These are phyloP conservation scores for Cariama cristata DNA, from an alignment of 2,113 vertebrate species.

Conservation along the genomic window DNA sequence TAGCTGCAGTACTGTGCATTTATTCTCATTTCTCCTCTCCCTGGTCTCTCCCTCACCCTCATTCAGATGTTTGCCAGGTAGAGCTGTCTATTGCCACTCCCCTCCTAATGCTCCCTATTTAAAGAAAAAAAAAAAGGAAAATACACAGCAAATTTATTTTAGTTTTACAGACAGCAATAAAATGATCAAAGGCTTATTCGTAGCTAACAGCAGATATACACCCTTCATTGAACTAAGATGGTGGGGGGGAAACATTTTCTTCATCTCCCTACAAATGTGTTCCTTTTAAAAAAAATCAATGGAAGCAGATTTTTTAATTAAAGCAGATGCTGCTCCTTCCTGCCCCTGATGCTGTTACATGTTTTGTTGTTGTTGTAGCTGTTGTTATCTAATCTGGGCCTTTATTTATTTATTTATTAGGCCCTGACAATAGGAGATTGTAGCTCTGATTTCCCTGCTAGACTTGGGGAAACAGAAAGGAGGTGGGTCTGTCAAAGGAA, in stretches of 20 bases:
- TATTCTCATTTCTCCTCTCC: neutral
- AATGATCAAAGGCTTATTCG: slow-evolving; percentile 71
- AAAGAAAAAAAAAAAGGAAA: neutral
- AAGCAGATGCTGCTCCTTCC: slow-evolving; percentile 50
- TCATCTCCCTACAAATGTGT: slow-evolving; percentile 38
- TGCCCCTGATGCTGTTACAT: slow-evolving; percentile 22
- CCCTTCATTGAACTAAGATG: slow-evolving; percentile 24
- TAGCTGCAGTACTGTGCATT: neutral
- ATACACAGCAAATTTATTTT: slow-evolving; percentile 19
- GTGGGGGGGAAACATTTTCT: neutral
- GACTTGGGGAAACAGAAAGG: neutral
- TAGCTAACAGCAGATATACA: neutral
- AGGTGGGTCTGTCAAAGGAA: neutral
- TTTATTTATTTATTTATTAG: slow-evolving; percentile 59
- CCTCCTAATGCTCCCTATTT: neutral
- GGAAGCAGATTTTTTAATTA: slow-evolving; percentile 67
- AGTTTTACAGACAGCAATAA: slow-evolving; percentile 24
- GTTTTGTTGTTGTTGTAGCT: slow-evolving; percentile 42
- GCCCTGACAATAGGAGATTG: neutral
- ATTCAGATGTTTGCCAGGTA: neutral
- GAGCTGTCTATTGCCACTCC: neutral
- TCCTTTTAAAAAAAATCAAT: slow-evolving; percentile 64
- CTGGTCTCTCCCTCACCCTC: neutral
- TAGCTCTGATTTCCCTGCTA: neutral
- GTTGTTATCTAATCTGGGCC: slow-evolving; percentile 41